Evolutionary conservation across 2,113 vertebrate species (phyloP).

Genomic region (Aviceda subcristata): DNA sequence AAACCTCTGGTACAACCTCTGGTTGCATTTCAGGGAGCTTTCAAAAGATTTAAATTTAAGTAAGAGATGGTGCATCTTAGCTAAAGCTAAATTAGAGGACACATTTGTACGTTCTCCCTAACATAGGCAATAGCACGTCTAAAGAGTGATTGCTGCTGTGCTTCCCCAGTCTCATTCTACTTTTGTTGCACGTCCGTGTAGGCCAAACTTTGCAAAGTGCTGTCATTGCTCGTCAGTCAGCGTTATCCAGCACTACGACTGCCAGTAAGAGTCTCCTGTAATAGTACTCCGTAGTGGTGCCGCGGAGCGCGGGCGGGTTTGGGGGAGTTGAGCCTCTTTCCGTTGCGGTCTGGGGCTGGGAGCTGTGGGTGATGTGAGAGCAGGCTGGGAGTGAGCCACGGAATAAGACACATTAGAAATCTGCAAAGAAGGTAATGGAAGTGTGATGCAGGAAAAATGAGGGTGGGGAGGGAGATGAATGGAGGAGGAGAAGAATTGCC

Average conservation of each 20-base stretch:
- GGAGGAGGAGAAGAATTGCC: background rate
- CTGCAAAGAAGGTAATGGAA: background rate
- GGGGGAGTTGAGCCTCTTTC: background rate
- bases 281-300: background rate
- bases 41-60: background rate
- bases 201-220: background rate
- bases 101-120: background rate
- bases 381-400: background rate
- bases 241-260: background rate
- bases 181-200: background rate
- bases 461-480: background rate
- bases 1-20: background rate
- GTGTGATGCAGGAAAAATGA: background rate
- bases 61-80: background rate
- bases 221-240: background rate
- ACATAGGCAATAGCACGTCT: background rate
- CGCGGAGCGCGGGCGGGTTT: rapidly evolving
- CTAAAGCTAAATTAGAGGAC: background rate
- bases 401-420: rapidly evolving
- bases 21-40: background rate
- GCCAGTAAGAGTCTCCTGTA: background rate
- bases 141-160: background rate
- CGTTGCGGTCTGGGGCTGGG: rapidly evolving
- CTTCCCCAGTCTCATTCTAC: background rate
- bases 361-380: background rate